Base-by-base conservation (phyloP, 2,888 invertebrate species). In the Rhingia campestris region DNA sequence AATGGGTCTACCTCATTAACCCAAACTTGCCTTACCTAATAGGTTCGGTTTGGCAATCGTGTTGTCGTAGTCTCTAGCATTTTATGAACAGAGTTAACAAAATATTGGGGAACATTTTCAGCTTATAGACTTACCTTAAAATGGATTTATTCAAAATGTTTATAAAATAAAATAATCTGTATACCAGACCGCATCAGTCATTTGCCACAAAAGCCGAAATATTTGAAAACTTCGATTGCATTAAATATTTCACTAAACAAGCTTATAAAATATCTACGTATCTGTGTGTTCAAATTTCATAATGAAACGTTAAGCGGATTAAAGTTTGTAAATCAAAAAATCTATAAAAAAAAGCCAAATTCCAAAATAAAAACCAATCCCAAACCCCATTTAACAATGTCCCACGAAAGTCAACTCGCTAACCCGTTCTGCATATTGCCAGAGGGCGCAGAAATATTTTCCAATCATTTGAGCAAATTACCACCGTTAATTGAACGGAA, bases 401-500 rank as follows among this genome's bases (percentile, higher is more conserved):
- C 7, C 9, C 10, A 14, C 49, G 22, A 22, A 6, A 12, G 22
- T 3, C 39, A 14, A 49, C 22, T 22, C n/a, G 32, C 12, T n/a
- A 41, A 54, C 14, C 22, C 33, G 9, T 4, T 3, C 3, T 6
- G 5, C 54, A 7, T 1, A 51, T 14, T 6, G 10, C 63, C 30
- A 45, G 39, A 47, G 74, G 45, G 61, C 43, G 70, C 2, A 49
- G 70, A 84, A 84, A 84, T 84, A 80, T 84, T 84, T 84, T 84
- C 84, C 84, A 84, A 84, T 84, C 84, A 84, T 80, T 84, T 75
- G 84, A 70, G 61, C 80, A 84, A 84, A 84, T 84, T 84, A 84
- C 84, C 74, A 53, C 12, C 49, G 84, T 80, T 84, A 84, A 84
- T 84, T 74, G 84, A 84, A 84, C 80, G 58, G 70, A 84, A 84